Base-by-base conservation (phyloP, 1,140 invertebrate species). In the Drosophila orena region DNA sequence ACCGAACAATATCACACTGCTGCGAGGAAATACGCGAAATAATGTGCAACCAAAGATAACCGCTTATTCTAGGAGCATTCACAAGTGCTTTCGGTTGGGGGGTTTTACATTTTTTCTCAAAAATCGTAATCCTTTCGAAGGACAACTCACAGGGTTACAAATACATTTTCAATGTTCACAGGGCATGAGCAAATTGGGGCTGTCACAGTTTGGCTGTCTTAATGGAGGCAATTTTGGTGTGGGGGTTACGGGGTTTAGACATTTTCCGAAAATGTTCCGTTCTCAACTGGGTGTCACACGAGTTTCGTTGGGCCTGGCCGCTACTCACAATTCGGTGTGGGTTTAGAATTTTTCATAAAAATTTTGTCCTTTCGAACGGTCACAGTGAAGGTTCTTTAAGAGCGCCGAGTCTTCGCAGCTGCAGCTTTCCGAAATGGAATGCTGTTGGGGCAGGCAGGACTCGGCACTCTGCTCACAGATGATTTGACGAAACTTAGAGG, bases 401-500 rank as follows among this genome's bases (percentile, higher is more conserved):
- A 59, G 61, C 55, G 38, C 55, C 14, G 40, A 22, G 38, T 12
- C 24, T 38, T 12, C 42, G 47, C 22, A 30, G 20, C 42, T 47
- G 40, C 15, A 40, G 8, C 14, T 49, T 5, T 14, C 24, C 24
- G 1, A 4, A 15, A n/a, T 6, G 38, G 24, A 15, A 38, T 55
- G 49, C 17, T 15, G 14, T n/a, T 55, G 47, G 17, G 12, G 10
- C 15, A 27, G 12, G 10, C 15, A 27, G 47, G 40, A 14, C 12
- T 22, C 22, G n/a, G 43, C 27, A 53, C 65, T 55, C 65, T 53
- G 61, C 49, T 86, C 83, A 86, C 83, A 86, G 83, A 86, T 59
- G 80, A 61, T 86, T 86, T 86, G 83, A 86, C 83, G 83, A 86
- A 88, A 79, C 79, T 88, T 76, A 86, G 3, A 22, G 44, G 14